phyloP scores from a whole-genome alignment of 2,113 vertebrate species.

The Seriola rivoliana region DNA sequence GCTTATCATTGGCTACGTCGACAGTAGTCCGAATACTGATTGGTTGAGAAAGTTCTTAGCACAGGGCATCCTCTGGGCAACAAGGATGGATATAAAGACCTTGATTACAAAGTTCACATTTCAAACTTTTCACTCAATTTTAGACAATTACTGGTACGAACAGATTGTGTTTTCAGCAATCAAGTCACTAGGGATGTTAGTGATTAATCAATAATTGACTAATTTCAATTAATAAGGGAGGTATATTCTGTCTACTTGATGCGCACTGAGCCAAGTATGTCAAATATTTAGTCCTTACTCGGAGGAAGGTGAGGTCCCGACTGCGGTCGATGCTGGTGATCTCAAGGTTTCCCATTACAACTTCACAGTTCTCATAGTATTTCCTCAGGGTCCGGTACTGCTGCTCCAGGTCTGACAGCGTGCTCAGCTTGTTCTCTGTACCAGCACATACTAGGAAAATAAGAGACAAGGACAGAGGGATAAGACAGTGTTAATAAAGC shows the following conservation, averaged over 20 bases:
- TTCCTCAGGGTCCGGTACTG: conserved; percentile 96
- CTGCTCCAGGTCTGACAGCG: conserved; percentile 96
- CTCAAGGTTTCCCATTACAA: conserved; percentile 99
- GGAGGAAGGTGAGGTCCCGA: conserved; percentile 94
- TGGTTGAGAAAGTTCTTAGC: conserved; percentile 34
- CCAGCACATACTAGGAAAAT: conserved; percentile 91
- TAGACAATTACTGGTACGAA: not conserved
- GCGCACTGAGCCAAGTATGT: not conserved
- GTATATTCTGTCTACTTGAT: not conserved
- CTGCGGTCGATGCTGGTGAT: conserved; percentile 98
- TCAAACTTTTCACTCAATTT: conserved; percentile 28
- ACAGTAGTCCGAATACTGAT: conserved; percentile 50
- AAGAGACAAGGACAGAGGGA: conserved; percentile 28
- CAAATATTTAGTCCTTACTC: conserved; percentile 82
- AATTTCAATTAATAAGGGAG: not conserved
- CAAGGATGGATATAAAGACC: conserved; percentile 47
- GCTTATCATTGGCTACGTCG: conserved; percentile 54
- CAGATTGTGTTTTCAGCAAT: no score
- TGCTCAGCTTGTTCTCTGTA: conserved; percentile 98
- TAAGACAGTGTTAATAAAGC: conserved; percentile 21
- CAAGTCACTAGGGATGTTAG: not conserved
- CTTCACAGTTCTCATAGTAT: conserved; percentile 98
- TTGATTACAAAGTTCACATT: conserved; percentile 34
- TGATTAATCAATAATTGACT: not conserved
- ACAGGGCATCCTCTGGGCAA: conserved; percentile 5